phyloP scores from a whole-genome alignment of 35 echinoderm and acorn worm species.

The Patiria miniata region DNA sequence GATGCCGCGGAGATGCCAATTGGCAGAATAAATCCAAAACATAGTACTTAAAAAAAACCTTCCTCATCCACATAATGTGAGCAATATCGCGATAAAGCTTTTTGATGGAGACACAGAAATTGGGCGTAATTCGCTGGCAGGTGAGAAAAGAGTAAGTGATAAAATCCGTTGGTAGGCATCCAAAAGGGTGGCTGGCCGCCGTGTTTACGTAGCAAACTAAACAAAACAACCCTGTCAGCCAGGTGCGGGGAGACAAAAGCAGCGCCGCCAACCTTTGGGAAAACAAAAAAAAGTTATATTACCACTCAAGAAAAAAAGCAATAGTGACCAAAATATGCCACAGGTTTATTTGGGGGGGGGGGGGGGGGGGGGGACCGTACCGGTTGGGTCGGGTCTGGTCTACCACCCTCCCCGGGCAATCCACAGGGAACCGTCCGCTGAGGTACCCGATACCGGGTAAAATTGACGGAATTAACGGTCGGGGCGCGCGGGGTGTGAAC shows the following conservation, averaged over 20 bases:
- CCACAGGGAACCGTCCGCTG: not conserved
- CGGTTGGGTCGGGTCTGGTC: conserved; percentile 3
- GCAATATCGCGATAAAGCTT: not conserved
- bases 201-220: conserved; percentile 22
- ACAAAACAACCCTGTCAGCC: not conserved
- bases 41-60: not conserved
- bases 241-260: not conserved
- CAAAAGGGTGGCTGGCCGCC: not conserved
- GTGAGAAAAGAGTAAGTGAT: conserved; percentile 20
- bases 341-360: no score
- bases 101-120: not conserved
- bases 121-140: not conserved
- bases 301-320: not conserved
- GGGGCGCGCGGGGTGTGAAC: conserved; percentile 10
- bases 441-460: not conserved
- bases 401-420: not conserved
- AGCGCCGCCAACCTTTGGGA: not conserved
- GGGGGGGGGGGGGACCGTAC: not conserved
- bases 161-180: not conserved
- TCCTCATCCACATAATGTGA: not conserved
- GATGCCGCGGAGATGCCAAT: not conserved
- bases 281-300: not conserved
- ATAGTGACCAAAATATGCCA: not conserved
- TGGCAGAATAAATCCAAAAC: not conserved
- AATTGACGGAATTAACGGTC: not conserved